Base-by-base conservation (phyloP, 1,140 invertebrate species). In the Stegodyphus mimosarum region DNA sequence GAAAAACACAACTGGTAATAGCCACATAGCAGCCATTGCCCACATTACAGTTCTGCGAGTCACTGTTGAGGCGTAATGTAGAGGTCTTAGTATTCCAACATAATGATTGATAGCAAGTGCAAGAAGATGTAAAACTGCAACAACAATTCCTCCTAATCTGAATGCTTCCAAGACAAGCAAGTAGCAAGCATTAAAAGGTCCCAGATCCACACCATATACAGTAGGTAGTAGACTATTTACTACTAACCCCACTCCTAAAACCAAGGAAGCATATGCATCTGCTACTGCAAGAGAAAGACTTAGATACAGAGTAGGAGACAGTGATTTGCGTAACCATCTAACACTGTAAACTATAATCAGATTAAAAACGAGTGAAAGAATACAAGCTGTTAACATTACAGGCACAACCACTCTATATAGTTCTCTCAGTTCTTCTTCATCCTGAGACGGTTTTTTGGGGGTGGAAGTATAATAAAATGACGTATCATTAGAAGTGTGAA, bases 91-190 rank as follows among this genome's bases (percentile, higher is more conserved):
- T 66, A 93, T 93, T 18, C 94, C 94, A 33, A 94, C 89, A 89
- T 93, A 94, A 88, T 95, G 94, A 89, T 94, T 94, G n/a, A 94
- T 89, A 6, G 94, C 93, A 66, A 95, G 90, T 5, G 92, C 92
- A 11, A 94, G 88, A 4, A 95, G 90, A 89, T 95, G 94, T 7
- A 92, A 89, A 5, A 94, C 92, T 0, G 93, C 93, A 7, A 93
- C 93, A 15, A 94, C 90, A 72, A 93, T 90, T 2, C 91, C 91
- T 6, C 92, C 92, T 63, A 93, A 87, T 80, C 93, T 88, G 48
- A 93, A 89, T 5, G 91, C 92, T 89, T 93, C 93, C 6, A 93
- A 77, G 6, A 88, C 88, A 60, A 92, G 87, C 48, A 88, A 81
- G 63, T 89, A 88, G 86, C 92, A 93, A 1, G 78, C 79, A 55